Conservation (phyloP, 2,888 invertebrate genomes). For the Galerucella calmariensis region DNA sequence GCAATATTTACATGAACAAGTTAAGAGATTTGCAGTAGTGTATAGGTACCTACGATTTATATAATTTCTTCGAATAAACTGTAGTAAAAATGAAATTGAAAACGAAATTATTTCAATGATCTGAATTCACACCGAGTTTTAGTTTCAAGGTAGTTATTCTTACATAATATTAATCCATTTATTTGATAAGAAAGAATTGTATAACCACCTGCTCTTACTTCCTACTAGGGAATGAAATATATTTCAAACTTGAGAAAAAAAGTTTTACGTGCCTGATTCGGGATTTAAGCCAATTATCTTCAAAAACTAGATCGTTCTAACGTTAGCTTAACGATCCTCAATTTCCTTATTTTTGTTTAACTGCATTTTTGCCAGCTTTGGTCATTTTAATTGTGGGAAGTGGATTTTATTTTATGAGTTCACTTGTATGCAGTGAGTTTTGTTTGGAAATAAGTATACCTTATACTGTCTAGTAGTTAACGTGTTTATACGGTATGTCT, state of each 20-base stretch:
- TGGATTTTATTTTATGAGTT: constrained; percentile 18
- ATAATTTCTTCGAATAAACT: neutral
- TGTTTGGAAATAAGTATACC: neutral
- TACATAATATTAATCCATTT: neutral
- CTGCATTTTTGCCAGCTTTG: constrained; percentile 27
- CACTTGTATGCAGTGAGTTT: constrained; percentile 3
- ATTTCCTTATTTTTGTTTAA: constrained; percentile 28
- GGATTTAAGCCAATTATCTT: constrained; percentile 21
- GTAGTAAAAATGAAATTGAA: neutral
- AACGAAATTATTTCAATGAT: neutral
- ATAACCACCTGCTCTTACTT: neutral
- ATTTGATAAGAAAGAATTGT: neutral
- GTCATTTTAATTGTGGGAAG: constrained; percentile 24
- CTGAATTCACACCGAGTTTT: no score
- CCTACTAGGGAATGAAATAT: neutral
- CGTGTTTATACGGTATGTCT: constrained; percentile 9
- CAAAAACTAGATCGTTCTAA: constrained; percentile 24
- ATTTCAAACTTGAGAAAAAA: neutral
- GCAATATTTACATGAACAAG: neutral
- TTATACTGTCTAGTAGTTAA: neutral
- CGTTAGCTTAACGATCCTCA: constrained; percentile 11
- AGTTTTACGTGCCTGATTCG: constrained; percentile 19
- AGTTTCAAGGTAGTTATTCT: no score
- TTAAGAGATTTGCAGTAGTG: neutral
- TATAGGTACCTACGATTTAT: neutral